Base-by-base conservation (phyloP, 2,113 vertebrate species). In the Leptodactylus fuscus region DNA sequence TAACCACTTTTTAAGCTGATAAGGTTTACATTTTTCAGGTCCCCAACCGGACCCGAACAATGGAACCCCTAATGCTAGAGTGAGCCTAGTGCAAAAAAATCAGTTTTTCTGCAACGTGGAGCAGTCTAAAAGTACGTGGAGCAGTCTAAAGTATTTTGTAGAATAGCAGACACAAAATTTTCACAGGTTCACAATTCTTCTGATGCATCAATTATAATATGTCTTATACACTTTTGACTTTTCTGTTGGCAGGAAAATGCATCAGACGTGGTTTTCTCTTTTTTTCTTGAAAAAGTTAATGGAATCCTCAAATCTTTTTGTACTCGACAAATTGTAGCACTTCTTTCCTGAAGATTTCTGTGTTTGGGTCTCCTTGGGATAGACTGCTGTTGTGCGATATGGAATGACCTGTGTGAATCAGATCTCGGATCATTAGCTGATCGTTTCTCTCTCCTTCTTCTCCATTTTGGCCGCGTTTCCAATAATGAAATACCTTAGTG, bases 371-470 rank as follows among this genome's bases (percentile, higher is more conserved):
- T 79, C 11, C 0, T 27, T 44, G 77, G 77, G 77, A 24, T 32
- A 20, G 18, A 51, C 11, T 18, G 41, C 32, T 55, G 41, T 4
- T 22, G 6, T 75, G 29, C 2, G 9, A 60, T 53, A 79, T 0
- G 13, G 27, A 41, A 36, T 60, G 51, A 41, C 53, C 55, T 16
- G 36, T n/a, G 53, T 62, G 53, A 60, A 62, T 55, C 12, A 0
- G 29, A 38, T 55, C 48, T 5, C 15, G 15, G 12, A 79, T 79
- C 76, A 79, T 79, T 79, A 79, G 75, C 34, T 2, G 34, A 41
- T 41, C 12, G 1, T 60, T 36, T 24, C 24, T 58, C 53, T 27
- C 36, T 27, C 16, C 16, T 7, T 76, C 53, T 76, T 0, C 74
- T 13, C 12, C 4, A 36, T 78, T 38, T 36, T 22, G 36, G 76